Percentiles rank a stretch among this genome's conserved stretches.
These are phyloP conservation scores for Pitangus sulphuratus DNA, from an alignment of 2,797 vertebrate species.

Conservation along the genomic window DNA sequence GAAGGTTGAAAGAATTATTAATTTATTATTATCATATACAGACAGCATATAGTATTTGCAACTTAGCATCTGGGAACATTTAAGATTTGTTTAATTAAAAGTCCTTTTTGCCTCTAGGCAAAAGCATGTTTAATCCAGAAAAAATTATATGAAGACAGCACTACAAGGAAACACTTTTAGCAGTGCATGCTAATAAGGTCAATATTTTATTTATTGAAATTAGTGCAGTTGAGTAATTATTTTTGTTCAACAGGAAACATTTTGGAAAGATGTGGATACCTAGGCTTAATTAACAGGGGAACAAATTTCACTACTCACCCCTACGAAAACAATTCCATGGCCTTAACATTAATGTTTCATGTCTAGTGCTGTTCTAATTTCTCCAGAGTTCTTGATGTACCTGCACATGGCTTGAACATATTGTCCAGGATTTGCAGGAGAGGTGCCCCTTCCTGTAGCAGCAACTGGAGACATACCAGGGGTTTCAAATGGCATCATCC, in stretches of 20 bases:
- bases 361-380: background rate
- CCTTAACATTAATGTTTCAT: background rate
- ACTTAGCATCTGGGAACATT: background rate
- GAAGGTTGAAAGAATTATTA: background rate
- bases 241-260: background rate
- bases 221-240: background rate
- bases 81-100: background rate
- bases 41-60: background rate
- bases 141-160: background rate
- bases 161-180: background rate
- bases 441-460: background rate
- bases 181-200: background rate
- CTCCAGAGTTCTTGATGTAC: background rate
- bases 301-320: background rate
- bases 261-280: background rate
- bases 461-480: background rate
- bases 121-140: background rate
- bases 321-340: background rate
- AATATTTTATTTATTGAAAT: background rate
- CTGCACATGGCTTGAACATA: background rate
- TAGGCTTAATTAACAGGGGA: background rate
- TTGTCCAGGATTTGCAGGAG: background rate
- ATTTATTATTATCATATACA: background rate
- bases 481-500: fast-evolving
- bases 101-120: background rate